Evolutionary conservation across 2,113 vertebrate genomes (phyloP), one percentile per base, ranked within the genome.

Genomic region (Indicator indicator): DNA sequence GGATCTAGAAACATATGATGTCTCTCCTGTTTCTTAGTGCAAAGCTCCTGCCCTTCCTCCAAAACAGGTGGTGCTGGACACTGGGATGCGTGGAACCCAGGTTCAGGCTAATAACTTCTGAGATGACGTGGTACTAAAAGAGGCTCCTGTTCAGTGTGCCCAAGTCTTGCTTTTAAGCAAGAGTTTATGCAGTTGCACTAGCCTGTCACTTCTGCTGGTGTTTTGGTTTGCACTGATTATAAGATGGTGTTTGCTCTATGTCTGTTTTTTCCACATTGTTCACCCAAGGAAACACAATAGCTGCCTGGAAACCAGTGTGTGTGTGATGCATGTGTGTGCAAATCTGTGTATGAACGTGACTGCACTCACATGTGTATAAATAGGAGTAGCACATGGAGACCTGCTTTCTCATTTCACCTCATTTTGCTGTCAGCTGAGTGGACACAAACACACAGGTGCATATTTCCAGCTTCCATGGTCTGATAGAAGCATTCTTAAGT

Each of bases 401-500:
- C 27, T 50, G 30, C 56, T 68, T 52, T 65, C 62, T 40, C 12
- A 2, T 89, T 73, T 70, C 48, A 33, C 19, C 46, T 71, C 46
- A 48, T 82, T 75, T 85, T 28, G 9, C 52, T 80, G 5, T 63
- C 65, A 9, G 0, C 0, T 28, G 52, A 81, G 48, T 24, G 62
- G 50, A 42, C 40, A 52, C 50, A 42, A 40, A 55, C 12, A 65
- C 7, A 6, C 33, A 83, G 83, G 40, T 93, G 84, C 6, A 0
- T 62, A 21, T 79, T 65, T 92, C 74, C 24, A 75, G 48, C 26
- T 85, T 58, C 44, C 11, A 0, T 36, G 28, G 17, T 58, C 87
- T 85, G 77, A 69, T 55, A 54, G 71, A 54, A 84, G 75, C 78
- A 36, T 92, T 76, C 73, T 92, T 83, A 60, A 42, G 74, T 96